phyloP scores from a whole-genome alignment of 1,140 invertebrate species.

The Musca vetustissima region DNA sequence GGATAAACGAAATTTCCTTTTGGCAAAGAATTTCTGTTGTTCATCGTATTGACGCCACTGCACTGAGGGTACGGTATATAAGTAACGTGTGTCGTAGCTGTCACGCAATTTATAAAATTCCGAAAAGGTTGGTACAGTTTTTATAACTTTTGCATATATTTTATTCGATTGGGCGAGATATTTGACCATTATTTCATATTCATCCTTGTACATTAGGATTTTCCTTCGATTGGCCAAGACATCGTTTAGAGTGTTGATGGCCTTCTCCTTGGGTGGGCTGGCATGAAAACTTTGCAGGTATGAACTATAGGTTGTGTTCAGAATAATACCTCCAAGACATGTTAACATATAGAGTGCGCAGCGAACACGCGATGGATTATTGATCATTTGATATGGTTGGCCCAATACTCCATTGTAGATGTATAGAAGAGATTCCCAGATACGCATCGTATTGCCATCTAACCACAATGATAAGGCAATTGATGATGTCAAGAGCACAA shows the following conservation, averaged over 20 bases:
- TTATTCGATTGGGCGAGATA: neutral
- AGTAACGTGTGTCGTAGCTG: neutral
- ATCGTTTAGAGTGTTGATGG: neutral
- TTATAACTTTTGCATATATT: neutral
- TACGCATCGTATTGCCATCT: neutral
- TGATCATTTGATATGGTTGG: neutral
- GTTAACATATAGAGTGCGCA: neutral
- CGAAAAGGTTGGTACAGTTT: neutral
- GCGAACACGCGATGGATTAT: neutral
- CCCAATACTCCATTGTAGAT: conserved; percentile 1
- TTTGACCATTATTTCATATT: neutral
- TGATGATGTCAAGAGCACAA: neutral
- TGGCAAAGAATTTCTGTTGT: conserved; percentile 16
- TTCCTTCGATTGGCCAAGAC: neutral
- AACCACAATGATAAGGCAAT: neutral
- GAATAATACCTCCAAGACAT: neutral
- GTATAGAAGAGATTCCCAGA: neutral
- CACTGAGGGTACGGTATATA: neutral
- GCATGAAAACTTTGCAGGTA: conserved; percentile 14
- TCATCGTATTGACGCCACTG: neutral
- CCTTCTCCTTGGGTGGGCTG: neutral
- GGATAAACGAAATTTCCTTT: neutral
- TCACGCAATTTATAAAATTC: neutral
- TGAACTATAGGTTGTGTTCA: conserved; percentile 1
- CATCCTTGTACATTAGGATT: neutral